Conservation (phyloP, 2,888 invertebrate genomes). For the Andrena fulva region DNA sequence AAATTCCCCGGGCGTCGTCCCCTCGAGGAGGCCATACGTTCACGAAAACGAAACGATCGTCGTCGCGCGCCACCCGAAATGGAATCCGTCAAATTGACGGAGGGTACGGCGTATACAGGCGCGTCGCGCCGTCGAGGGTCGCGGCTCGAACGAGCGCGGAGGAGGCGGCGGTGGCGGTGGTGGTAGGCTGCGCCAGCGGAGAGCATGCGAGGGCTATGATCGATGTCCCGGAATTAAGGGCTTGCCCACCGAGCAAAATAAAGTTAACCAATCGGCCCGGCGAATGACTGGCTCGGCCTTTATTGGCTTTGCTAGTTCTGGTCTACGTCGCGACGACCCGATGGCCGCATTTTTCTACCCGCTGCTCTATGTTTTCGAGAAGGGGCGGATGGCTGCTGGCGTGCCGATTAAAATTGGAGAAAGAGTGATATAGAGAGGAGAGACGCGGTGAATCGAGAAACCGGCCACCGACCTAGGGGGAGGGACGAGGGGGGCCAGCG, state of each 20-base stretch:
- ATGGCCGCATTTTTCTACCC: slow-evolving; percentile 71
- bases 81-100: slow-evolving; percentile 76
- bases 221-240: slow-evolving; percentile 80
- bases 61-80: slow-evolving; percentile 69
- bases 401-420: slow-evolving; percentile 66
- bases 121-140: slow-evolving; percentile 65
- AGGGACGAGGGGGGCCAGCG: too few species aligned
- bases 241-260: slow-evolving; percentile 77
- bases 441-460: slow-evolving; percentile 31
- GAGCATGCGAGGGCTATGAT: slow-evolving; percentile 74
- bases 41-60: slow-evolving; percentile 67
- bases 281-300: slow-evolving; percentile 70
- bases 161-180: slow-evolving; percentile 35
- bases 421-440: slow-evolving; percentile 51
- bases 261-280: slow-evolving; percentile 81
- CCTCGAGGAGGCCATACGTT: slow-evolving; percentile 60
- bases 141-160: slow-evolving; percentile 45
- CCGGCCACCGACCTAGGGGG: slow-evolving; percentile 35
- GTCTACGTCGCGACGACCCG: slow-evolving; percentile 68
- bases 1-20: slow-evolving; percentile 60
- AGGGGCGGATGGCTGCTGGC: slow-evolving; percentile 8
- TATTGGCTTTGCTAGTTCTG: slow-evolving; percentile 71
- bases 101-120: slow-evolving; percentile 57
- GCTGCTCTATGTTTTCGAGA: slow-evolving; percentile 43
- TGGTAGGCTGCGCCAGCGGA: slow-evolving; percentile 48